Base-by-base conservation (phyloP, 2,797 vertebrate species). In the Myotis findleyi region DNA sequence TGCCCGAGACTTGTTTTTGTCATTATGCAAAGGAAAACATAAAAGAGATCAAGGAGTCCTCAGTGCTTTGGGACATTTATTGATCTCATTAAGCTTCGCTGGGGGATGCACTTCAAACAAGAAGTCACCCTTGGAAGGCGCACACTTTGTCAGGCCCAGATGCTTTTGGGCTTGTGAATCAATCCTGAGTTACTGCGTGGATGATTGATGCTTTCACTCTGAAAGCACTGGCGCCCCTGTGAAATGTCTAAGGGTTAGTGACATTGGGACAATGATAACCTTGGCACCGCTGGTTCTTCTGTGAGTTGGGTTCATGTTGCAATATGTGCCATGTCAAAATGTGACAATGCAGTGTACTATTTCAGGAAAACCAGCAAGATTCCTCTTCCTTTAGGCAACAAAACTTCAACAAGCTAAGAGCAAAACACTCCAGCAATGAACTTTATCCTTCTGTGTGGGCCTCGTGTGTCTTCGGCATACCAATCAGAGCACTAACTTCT, bases 141-240 rank as follows among this genome's bases (percentile, higher is more conserved):
- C 47, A n/a, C 17, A 80, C 69, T 85, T 89, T 94, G 92, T 96
- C 88, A 84, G 27, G 75, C 82, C 71, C 72, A 91, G 77, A 96
- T 86, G 97, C 95, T 86, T 97, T 94, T 81, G 95, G 93, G 92
- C 62, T 5, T 80, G 71, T 53, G 90, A 86, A 94, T 97, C 83
- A 95, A 93, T 44, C 90, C 53, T 33, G 66, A 86, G 49, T 95
- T 85, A 91, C n/a, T 16, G 82, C 90, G 72, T 95, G 95, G 91
- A 95, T 97, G 93, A 97, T 96, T 94, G 95, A 96, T 97, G 97
- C 13, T 80, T 95, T 73, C 1, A 8, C 55, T 92, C 92, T 94
- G 95, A 94, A 96, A 96, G 92, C 90, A 53, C 36, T 36, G 75
- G 25, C 38, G 91, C 55, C 90, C 23, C 93, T 96, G 95, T 92